Evolutionary conservation across 2,797 vertebrate species (phyloP).

Genomic region (Spea hammondii): DNA sequence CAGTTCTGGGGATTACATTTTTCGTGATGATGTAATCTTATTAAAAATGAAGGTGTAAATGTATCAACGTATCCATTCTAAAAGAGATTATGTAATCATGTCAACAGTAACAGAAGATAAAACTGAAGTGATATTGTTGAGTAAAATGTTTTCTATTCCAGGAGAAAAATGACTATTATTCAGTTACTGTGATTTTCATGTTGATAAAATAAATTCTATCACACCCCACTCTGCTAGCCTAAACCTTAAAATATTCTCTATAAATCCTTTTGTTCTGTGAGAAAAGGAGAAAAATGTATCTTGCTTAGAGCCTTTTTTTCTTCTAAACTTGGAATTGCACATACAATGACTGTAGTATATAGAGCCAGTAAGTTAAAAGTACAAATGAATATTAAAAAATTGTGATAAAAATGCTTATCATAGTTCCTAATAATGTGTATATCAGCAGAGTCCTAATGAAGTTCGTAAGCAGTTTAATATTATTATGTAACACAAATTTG

Average conservation of each 20-base stretch:
- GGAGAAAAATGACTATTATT: background rate
- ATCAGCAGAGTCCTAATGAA: constrained; percentile 10
- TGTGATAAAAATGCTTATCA: background rate
- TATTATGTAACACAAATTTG: too few relatives aligned
- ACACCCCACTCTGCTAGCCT: background rate
- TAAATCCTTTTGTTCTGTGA: background rate
- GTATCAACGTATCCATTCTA: constrained; percentile 27
- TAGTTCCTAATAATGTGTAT: constrained; percentile 1
- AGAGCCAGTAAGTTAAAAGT: background rate
- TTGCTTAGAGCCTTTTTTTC: background rate
- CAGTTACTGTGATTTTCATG: background rate
- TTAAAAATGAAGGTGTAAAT: constrained; percentile 48
- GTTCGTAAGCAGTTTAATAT: constrained; percentile 14
- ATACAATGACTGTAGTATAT: background rate
- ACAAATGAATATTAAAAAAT: background rate
- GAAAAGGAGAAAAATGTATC: background rate
- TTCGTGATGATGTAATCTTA: constrained; percentile 46
- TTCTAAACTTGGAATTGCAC: background rate
- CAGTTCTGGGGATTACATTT: constrained; percentile 38
- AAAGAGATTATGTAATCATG: constrained; percentile 34
- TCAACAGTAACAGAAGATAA: constrained; percentile 28
- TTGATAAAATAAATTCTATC: background rate
- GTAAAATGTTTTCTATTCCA: constrained; percentile 1
- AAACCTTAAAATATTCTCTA: background rate
- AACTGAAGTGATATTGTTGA: background rate